Evolutionary conservation across 1,140 invertebrate species (phyloP).

Genomic region (Epicauta chinensis): DNA sequence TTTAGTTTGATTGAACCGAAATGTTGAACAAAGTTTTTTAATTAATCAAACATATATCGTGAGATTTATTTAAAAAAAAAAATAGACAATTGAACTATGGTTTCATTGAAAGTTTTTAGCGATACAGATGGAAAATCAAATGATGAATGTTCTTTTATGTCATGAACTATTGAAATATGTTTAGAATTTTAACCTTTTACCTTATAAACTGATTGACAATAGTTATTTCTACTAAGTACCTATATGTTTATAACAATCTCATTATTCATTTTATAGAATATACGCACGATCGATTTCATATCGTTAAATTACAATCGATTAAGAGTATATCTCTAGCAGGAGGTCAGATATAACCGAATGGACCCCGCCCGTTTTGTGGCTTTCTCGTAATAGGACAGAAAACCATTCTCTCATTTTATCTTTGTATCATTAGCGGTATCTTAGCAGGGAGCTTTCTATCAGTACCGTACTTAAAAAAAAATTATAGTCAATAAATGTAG

Average conservation of each 20-base stretch:
- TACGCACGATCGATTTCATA: conserved; percentile 24
- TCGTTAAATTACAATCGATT: conserved; percentile 29
- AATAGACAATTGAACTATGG: too few species aligned
- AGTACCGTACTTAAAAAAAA: conserved; percentile 12
- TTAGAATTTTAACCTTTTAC: conserved; percentile 14
- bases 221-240: conserved; percentile 1
- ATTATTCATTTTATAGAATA: conserved; percentile 23
- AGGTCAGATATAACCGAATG: conserved; percentile 10
- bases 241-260: conserved; percentile 23
- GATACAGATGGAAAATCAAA: conserved; percentile 8
- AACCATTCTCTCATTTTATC: conserved; percentile 15
- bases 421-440: conserved; percentile 28
- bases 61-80: background rate
- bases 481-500: too few species aligned
- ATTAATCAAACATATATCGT: conserved; percentile 14
- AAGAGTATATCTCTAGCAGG: conserved; percentile 17
- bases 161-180: conserved; percentile 15
- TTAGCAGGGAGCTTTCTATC: conserved; percentile 17
- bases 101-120: conserved; percentile 7
- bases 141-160: conserved; percentile 10
- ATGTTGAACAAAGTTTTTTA: background rate
- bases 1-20: too few species aligned
- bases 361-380: conserved; percentile 16
- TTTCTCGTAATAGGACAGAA: conserved; percentile 9
- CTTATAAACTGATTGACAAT: conserved; percentile 3